Base-by-base conservation (phyloP, 2,113 vertebrate species). In the Columbina picui region DNA sequence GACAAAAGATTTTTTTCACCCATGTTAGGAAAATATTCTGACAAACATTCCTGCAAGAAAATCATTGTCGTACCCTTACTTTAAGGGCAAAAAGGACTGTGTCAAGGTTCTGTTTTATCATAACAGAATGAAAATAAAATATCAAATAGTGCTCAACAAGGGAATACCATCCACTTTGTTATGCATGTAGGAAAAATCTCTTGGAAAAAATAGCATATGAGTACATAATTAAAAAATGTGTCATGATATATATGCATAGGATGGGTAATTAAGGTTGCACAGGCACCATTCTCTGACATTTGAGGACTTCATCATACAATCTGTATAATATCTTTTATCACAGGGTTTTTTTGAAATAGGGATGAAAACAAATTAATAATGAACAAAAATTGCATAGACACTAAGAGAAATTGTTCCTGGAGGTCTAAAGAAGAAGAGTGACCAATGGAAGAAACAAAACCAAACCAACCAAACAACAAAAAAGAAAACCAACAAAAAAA, bases 111-210 rank as follows among this genome's bases (percentile, higher is more conserved):
- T 22, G 50, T 50, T 94, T 68, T 68, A 93, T n/a, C 50, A 74
- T n/a, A 94, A 82, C 6, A 92, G 55, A 89, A 89, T 64, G 57
- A 90, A 90, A 95, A 91, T n/a, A 92, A 93, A 96, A 56, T 41
- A 89, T 8, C 70, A 79, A 77, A 57, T n/a, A 59, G 41, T 52
- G 25, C 55, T 84, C 26, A 9, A 30, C 43, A 67, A 64, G 19
- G 23, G 43, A 92, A 11, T 29, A 52, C n/a, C 18, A 85, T 68
- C 41, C 45, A 79, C 67, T 56, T 80, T 84, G 21, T 27, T 74
- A 20, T 9, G 8, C 4, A 73, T 12, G 14, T 59, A 68, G 15
- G 43, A 34, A 90, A 76, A 74, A 85, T 47, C 45, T 59, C 14
- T 26, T 60, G 39, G 25, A 21, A 91, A 84, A 96, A 91, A 73